These are phyloP conservation scores for Artemia franciscana DNA, from an alignment of 1,140 invertebrate species.

Conservation along the genomic window DNA sequence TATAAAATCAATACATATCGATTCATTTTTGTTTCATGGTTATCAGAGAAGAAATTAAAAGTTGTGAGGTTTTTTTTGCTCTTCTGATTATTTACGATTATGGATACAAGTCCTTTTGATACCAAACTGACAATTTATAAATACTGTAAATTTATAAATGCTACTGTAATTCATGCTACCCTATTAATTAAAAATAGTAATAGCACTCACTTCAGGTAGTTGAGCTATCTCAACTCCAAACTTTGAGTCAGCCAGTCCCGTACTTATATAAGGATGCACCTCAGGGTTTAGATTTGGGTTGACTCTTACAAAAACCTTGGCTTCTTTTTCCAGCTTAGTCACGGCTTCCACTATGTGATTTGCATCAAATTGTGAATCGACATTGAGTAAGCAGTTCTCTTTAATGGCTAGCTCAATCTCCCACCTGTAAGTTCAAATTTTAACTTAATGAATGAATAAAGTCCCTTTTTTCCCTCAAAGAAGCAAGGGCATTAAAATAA, in stretches of 20 bases:
- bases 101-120: too few relatives aligned
- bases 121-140: background rate
- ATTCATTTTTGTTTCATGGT: too few relatives aligned
- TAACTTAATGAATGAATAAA: too few relatives aligned
- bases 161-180: too few relatives aligned
- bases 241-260: conserved; percentile 16
- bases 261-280: conserved; percentile 17
- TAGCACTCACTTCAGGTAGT: conserved; percentile 11
- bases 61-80: too few relatives aligned
- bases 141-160: background rate
- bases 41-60: too few relatives aligned
- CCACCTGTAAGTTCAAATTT: conserved; percentile 11
- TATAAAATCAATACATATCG: too few relatives aligned
- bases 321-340: background rate
- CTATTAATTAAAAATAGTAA: conserved; percentile 4
- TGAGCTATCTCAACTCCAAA: conserved; percentile 15
- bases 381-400: conserved; percentile 19
- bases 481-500: too few relatives aligned
- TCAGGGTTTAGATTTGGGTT: conserved; percentile 6
- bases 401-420: conserved; percentile 20
- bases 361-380: conserved; percentile 22
- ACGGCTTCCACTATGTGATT: conserved; percentile 14
- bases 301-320: conserved; percentile 5
- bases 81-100: too few relatives aligned
- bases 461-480: too few relatives aligned